Percentiles rank a stretch among this genome's conserved stretches.
These are phyloP conservation scores for Oeneis ivallda DNA, from an alignment of 2,888 invertebrate species.

Conservation along the genomic window DNA sequence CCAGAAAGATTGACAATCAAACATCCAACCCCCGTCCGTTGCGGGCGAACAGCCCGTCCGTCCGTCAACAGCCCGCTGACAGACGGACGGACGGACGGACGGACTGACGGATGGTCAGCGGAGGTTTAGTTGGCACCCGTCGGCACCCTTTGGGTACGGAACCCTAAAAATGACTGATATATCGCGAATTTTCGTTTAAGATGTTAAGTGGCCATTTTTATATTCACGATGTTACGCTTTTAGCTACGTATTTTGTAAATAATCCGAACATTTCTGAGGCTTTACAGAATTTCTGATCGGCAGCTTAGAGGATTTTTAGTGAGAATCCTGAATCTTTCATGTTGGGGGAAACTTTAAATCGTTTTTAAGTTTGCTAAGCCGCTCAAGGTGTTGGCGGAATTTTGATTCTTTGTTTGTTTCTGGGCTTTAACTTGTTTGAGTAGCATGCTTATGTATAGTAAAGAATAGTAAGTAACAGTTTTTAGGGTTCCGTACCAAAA, in stretches of 20 bases:
- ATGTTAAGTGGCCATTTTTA: slow-evolving; percentile 1
- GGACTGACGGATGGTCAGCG: no score
- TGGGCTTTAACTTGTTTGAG: background rate
- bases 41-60: no score
- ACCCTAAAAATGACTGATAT: background rate
- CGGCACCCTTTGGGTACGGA: no score
- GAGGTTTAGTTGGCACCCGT: no score
- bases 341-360: slow-evolving; percentile 32
- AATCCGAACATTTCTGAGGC: slow-evolving; percentile 2
- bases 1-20: no score
- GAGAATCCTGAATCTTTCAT: slow-evolving; percentile 31
- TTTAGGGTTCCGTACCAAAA: no score
- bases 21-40: no score
- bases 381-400: slow-evolving; percentile 24
- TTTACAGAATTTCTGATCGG: slow-evolving; percentile 14
- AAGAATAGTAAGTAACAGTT: no score
- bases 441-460: background rate
- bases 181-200: background rate
- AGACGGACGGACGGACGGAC: no score
- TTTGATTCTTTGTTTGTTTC: slow-evolving; percentile 17
- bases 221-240: background rate
- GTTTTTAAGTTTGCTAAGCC: slow-evolving; percentile 28
- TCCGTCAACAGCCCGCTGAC: no score
- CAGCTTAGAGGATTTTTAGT: slow-evolving; percentile 23
- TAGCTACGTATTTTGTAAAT: slow-evolving; percentile 3